Evolutionary conservation across 2,888 invertebrate genomes (phyloP).

Genomic region (Miltochrista miniata): DNA sequence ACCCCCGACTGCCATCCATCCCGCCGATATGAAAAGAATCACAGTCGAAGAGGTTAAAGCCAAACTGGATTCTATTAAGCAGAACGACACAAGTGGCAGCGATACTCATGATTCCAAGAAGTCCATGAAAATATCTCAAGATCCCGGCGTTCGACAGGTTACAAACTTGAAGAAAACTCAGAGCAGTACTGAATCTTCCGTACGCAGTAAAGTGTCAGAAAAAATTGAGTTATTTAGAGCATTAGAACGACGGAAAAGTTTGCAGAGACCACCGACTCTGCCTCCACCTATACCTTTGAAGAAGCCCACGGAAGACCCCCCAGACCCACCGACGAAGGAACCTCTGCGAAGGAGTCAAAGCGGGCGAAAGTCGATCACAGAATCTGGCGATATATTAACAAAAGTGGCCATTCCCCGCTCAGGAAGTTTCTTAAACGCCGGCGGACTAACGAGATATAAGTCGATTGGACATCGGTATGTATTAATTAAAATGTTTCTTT

Average conservation of each 20-base stretch:
- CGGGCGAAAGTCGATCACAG: slow-evolving; percentile 75
- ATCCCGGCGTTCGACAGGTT: slow-evolving; percentile 39
- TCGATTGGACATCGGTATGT: slow-evolving; percentile 86
- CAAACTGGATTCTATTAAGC: slow-evolving; percentile 78
- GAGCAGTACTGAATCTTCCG: slow-evolving; percentile 71
- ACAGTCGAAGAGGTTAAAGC: slow-evolving; percentile 84
- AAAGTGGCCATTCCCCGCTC: slow-evolving; percentile 94
- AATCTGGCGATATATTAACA: slow-evolving; percentile 91
- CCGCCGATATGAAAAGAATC: slow-evolving; percentile 70
- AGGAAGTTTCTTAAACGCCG: slow-evolving; percentile 93
- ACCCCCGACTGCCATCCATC: slow-evolving; percentile 52
- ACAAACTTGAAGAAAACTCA: slow-evolving; percentile 47
- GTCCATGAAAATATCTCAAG: slow-evolving; percentile 55
- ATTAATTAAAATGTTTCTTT: slow-evolving; percentile 43
- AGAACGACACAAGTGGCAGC: slow-evolving; percentile 70
- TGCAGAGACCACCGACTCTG: slow-evolving; percentile 75
- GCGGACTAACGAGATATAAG: slow-evolving; percentile 90
- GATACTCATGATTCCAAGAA: slow-evolving; percentile 82
- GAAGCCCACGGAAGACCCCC: slow-evolving; percentile 52
- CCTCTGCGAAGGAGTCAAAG: slow-evolving; percentile 76
- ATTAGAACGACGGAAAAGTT: slow-evolving; percentile 72
- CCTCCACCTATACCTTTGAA: slow-evolving; percentile 78
- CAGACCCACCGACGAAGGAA: slow-evolving; percentile 56
- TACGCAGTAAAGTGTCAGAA: slow-evolving; percentile 78
- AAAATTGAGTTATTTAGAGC: slow-evolving; percentile 79